These are phyloP conservation scores for Phenacoccus solenopsis DNA, from an alignment of 1,140 invertebrate species.

Conservation along the genomic window DNA sequence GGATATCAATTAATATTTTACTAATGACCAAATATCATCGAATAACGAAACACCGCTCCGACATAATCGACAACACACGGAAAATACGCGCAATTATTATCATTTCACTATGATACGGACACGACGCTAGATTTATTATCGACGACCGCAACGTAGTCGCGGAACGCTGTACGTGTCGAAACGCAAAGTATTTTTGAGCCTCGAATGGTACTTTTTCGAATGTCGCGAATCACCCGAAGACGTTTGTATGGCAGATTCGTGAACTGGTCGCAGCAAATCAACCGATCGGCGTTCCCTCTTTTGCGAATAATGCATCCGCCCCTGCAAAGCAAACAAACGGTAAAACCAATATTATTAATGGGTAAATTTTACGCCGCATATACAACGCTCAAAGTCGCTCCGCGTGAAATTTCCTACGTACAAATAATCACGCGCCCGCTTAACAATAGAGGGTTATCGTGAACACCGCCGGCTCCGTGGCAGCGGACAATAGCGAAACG, in stretches of 20 bases:
- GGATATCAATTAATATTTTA: too few relatives aligned
- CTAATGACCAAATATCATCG: too few relatives aligned
- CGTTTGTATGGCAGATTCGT: neutral
- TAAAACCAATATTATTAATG: neutral
- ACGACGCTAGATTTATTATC: neutral
- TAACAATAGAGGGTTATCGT: neutral
- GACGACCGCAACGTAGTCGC: neutral
- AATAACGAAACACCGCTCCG: too few relatives aligned
- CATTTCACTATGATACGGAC: neutral
- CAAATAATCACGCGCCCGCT: neutral
- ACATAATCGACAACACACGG: neutral
- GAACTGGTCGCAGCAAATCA: neutral
- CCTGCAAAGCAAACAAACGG: constrained; percentile 19
- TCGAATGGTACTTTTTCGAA: neutral
- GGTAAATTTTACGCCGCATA: neutral
- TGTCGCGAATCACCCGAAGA: neutral
- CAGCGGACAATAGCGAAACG: too few relatives aligned
- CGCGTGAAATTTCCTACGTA: neutral
- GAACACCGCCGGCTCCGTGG: too few relatives aligned
- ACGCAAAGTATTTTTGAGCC: neutral
- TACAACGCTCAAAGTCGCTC: neutral
- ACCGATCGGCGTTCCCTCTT: constrained; percentile 7
- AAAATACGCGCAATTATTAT: neutral
- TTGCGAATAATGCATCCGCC: constrained; percentile 20
- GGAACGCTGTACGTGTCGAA: neutral